A percentile compares a stretch with the other conserved stretches of the same genome.
Evolutionary conservation across 2,888 invertebrate genomes (phyloP).

Genomic region (Tipula unca): DNA sequence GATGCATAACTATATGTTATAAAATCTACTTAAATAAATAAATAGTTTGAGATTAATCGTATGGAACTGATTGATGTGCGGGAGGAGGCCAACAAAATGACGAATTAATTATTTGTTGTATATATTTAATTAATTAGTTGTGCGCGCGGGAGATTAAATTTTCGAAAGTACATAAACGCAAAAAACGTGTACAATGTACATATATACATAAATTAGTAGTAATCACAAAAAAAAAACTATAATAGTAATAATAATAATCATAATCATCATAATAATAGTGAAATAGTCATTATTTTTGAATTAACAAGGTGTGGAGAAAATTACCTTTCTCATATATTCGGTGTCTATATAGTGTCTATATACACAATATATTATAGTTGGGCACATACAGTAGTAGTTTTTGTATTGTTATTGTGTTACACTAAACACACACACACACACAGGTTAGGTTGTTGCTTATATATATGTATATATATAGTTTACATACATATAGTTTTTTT

Average conservation of each 20-base stretch:
- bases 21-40: background rate
- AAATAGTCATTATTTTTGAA: slow-evolving; percentile 47
- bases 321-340: slow-evolving; percentile 21
- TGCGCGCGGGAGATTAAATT: background rate
- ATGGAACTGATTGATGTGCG: background rate
- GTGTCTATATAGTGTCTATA: background rate
- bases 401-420: background rate
- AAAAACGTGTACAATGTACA: background rate
- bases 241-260: background rate
- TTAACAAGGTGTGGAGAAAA: slow-evolving; percentile 45
- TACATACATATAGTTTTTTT: background rate
- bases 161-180: background rate
- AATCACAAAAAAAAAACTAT: background rate
- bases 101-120: background rate
- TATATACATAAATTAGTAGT: background rate
- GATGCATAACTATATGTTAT: background rate
- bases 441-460: background rate
- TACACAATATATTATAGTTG: too few relatives aligned
- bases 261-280: slow-evolving; percentile 24
- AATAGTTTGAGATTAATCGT: background rate
- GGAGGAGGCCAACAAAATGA: background rate
- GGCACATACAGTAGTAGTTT: background rate
- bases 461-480: background rate
- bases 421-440: too few relatives aligned
- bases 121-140: background rate